These are phyloP conservation scores for Corythoichthys intestinalis DNA, from an alignment of 2,113 vertebrate species.

Conservation along the genomic window DNA sequence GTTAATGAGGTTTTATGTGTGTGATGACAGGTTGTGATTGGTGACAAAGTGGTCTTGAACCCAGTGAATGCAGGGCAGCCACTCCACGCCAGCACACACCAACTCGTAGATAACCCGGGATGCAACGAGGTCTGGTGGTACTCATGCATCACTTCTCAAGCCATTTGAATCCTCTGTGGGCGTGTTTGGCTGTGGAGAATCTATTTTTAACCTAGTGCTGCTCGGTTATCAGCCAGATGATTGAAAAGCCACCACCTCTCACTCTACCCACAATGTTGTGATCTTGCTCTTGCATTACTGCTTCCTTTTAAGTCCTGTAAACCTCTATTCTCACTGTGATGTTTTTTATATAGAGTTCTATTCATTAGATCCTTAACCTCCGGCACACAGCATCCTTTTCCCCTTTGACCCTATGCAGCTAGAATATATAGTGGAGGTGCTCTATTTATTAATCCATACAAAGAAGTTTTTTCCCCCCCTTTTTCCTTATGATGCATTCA, in stretches of 20 bases:
- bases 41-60: slow-evolving; percentile 97
- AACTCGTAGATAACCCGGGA: slow-evolving; percentile 93
- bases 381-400: not conserved
- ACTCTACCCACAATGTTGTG: not conserved
- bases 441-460: not conserved
- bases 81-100: slow-evolving; percentile 93
- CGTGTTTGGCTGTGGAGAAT: slow-evolving; percentile 6
- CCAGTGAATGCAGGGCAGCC: slow-evolving; percentile 97
- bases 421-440: not conserved
- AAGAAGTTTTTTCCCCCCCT: not conserved
- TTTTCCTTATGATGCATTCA: not conserved
- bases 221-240: slow-evolving; percentile 19
- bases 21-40: slow-evolving; percentile 87
- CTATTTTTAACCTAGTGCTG: slow-evolving; percentile 8
- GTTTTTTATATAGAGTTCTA: not conserved
- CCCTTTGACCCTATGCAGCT: not conserved
- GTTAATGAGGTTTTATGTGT: slow-evolving; percentile 15
- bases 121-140: slow-evolving; percentile 87
- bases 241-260: slow-evolving; percentile 10
- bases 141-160: slow-evolving; percentile 4
- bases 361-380: not conserved
- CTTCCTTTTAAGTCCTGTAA: not conserved
- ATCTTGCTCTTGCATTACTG: not conserved
- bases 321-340: not conserved
- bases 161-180: slow-evolving; percentile 23